phyloP scores from a whole-genome alignment of 2,113 vertebrate species.

The Entelurus aequoreus region DNA sequence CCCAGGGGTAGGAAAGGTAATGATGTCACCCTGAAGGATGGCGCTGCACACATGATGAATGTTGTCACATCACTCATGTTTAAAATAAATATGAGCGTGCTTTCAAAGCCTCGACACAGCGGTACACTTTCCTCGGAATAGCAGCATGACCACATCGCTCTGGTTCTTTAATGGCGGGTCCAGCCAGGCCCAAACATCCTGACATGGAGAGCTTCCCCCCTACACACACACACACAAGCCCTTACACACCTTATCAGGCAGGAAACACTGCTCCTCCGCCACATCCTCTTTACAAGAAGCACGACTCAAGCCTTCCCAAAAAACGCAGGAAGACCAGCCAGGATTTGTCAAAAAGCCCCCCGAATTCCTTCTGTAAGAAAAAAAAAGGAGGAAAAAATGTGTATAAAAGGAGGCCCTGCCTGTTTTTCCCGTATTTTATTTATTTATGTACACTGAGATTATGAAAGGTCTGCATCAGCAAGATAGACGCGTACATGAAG shows the following conservation, averaged over 20 bases:
- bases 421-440: constrained; percentile 68
- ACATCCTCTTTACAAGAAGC: constrained; percentile 87
- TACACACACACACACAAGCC: not conserved
- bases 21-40: constrained; percentile 48
- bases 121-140: constrained; percentile 69
- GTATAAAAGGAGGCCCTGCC: not conserved
- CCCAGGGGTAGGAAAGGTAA: constrained; percentile 35
- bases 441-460: constrained; percentile 65
- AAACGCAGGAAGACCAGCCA: constrained; percentile 87
- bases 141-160: constrained; percentile 80
- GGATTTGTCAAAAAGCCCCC: constrained; percentile 74
- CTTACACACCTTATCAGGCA: constrained; percentile 87
- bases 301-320: constrained; percentile 77
- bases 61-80: constrained; percentile 44
- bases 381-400: constrained; percentile 30
- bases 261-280: constrained; percentile 92
- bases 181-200: constrained; percentile 88
- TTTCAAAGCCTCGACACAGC: too few species aligned
- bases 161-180: constrained; percentile 74
- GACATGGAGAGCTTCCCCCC: constrained; percentile 78
- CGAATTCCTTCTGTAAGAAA: constrained; percentile 72
- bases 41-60: constrained; percentile 61
- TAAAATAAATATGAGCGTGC: too few species aligned
- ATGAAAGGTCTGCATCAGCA: constrained; percentile 73
- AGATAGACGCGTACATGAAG: constrained; percentile 58